Conservation (phyloP, 2,888 invertebrate genomes). For the Morpho helenor region DNA sequence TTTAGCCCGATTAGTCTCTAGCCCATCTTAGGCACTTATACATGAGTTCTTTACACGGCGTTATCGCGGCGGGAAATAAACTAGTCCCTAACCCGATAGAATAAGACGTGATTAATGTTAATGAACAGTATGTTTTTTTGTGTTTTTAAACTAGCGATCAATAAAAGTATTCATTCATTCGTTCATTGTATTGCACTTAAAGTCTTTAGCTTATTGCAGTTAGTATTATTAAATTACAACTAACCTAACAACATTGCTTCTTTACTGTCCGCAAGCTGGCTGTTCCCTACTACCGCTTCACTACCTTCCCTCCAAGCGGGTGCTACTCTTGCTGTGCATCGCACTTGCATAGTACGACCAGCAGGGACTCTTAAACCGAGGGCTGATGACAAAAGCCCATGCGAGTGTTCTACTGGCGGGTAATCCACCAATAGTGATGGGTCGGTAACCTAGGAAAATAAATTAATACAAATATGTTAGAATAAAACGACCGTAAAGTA, state of each 20-base stretch:
- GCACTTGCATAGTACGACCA: slow-evolving; percentile 65
- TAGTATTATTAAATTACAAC: slow-evolving; percentile 8
- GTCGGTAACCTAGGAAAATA: slow-evolving; percentile 53
- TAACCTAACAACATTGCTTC: slow-evolving; percentile 71
- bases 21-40: too few species aligned
- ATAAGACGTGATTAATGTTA: too few species aligned
- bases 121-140: too few species aligned
- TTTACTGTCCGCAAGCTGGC: slow-evolving; percentile 67
- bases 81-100: too few species aligned
- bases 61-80: too few species aligned
- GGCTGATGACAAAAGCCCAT: slow-evolving; percentile 63
- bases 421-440: slow-evolving; percentile 60
- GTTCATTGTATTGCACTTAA: too few species aligned
- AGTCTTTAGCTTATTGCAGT: too few species aligned
- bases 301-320: slow-evolving; percentile 72
- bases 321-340: slow-evolving; percentile 65
- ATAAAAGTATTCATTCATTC: too few species aligned
- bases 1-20: too few species aligned
- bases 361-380: slow-evolving; percentile 63
- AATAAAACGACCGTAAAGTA: too few species aligned
- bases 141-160: too few species aligned
- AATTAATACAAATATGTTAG: background rate
- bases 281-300: slow-evolving; percentile 68
- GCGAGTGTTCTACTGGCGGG: slow-evolving; percentile 61
- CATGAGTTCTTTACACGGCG: too few species aligned